These are phyloP conservation scores for Phytoseiulus persimilis DNA, from an alignment of 2,888 invertebrate species.

Conservation along the genomic window DNA sequence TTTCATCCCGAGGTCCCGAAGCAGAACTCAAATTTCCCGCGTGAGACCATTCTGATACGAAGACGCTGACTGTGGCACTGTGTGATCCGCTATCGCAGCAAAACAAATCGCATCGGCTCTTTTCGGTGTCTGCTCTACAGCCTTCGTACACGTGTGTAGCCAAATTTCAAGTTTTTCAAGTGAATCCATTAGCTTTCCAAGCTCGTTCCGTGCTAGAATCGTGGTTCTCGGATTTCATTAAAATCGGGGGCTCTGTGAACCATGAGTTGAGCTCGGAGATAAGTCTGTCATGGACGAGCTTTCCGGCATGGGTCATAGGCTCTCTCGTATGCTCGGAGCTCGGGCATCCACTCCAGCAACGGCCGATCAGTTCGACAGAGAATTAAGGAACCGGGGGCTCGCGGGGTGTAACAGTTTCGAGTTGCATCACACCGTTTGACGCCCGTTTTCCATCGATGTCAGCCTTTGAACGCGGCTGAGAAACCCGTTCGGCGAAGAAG, in stretches of 20 bases:
- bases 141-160: constrained; percentile 30
- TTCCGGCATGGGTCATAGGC: neutral
- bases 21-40: neutral
- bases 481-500: no score
- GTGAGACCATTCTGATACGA: neutral
- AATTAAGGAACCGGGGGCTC: no score
- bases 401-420: no score
- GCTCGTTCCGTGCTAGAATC: neutral
- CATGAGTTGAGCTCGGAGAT: no score
- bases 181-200: neutral
- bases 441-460: no score
- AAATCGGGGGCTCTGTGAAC: no score
- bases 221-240: neutral
- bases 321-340: no score
- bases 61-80: neutral
- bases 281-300: neutral
- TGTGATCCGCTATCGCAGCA: neutral
- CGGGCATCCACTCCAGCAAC: no score
- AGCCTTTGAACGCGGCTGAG: no score
- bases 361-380: no score
- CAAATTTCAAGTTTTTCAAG: neutral
- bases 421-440: no score
- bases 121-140: constrained; percentile 24
- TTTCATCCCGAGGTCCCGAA: neutral
- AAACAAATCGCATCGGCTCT: neutral